These are phyloP conservation scores for Stichopus horrens DNA, from an alignment of 53 echinoderm and acorn worm genomes.

Conservation along the genomic window DNA sequence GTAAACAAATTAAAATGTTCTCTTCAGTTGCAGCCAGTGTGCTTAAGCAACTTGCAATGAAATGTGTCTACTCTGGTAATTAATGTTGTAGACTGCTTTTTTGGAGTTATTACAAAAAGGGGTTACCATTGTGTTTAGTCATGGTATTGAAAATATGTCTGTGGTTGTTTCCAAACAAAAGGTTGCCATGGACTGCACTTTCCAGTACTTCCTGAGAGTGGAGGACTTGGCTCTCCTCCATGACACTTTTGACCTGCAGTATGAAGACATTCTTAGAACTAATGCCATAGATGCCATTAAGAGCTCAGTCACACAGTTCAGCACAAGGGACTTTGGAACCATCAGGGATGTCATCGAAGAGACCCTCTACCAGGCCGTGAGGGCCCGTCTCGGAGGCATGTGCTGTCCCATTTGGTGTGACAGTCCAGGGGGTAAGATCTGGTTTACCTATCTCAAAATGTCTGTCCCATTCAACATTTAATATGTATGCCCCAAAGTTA, in stretches of 20 bases:
- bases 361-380: constrained; percentile 61
- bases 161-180: background rate
- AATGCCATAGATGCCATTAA: constrained; percentile 75
- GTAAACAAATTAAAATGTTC: too few species aligned
- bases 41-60: too few species aligned
- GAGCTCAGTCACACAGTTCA: constrained; percentile 55
- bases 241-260: constrained; percentile 66
- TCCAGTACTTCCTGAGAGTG: constrained; percentile 71
- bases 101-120: too few species aligned
- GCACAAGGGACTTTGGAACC: constrained; percentile 61
- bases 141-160: background rate
- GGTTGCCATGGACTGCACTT: constrained; percentile 62
- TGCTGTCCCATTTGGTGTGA: constrained; percentile 69
- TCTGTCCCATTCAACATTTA: too few species aligned
- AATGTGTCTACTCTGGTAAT: too few species aligned
- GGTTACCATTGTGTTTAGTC: too few species aligned
- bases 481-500: too few species aligned
- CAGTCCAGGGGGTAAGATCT: constrained; percentile 54
- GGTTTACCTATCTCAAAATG: too few species aligned
- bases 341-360: constrained; percentile 53
- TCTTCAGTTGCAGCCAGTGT: too few species aligned
- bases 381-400: constrained; percentile 63
- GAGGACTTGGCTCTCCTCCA: constrained; percentile 66
- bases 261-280: constrained; percentile 58
- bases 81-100: too few species aligned